Conservation (phyloP, 1,140 invertebrate genomes). For the Pygmarrhopalites habei region DNA sequence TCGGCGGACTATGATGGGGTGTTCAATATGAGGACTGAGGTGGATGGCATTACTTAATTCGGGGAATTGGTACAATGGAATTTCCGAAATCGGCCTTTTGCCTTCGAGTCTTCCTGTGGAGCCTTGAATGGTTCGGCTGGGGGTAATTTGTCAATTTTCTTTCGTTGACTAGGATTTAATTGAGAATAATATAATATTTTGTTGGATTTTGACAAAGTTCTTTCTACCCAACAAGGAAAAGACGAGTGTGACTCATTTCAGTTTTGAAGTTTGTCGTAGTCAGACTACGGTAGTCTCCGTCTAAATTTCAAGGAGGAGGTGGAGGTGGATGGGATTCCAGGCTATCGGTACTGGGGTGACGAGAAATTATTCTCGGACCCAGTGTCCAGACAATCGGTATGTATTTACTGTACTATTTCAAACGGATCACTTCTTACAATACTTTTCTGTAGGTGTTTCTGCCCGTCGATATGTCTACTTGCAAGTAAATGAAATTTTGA, state of each 20-base stretch:
- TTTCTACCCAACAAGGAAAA: constrained; percentile 55
- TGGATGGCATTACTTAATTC: constrained; percentile 52
- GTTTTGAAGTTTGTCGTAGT: constrained; percentile 43
- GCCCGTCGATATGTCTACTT: constrained; percentile 27
- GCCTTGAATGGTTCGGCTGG: constrained; percentile 63
- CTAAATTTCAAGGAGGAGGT: constrained; percentile 52
- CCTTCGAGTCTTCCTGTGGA: constrained; percentile 56
- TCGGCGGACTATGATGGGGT: constrained; percentile 63
- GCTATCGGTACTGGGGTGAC: constrained; percentile 54
- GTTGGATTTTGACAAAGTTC: too few species aligned
- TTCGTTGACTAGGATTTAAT: too few species aligned
- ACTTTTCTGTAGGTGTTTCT: constrained; percentile 33
- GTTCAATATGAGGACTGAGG: constrained; percentile 66
- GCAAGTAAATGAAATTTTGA: constrained; percentile 25
- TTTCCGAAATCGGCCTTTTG: constrained; percentile 52
- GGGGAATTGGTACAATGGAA: constrained; percentile 64
- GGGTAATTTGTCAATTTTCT: too few species aligned
- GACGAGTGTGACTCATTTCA: constrained; percentile 42
- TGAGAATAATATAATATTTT: too few species aligned
- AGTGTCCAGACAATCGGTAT: constrained; percentile 53
- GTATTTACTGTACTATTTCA: background rate
- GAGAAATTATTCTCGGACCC: constrained; percentile 55
- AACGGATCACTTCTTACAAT: too few species aligned
- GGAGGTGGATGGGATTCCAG: constrained; percentile 50
- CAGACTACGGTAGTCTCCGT: constrained; percentile 45